Evolutionary conservation across 1,140 invertebrate genomes (phyloP).

Genomic region (Ganaspis sp.): DNA sequence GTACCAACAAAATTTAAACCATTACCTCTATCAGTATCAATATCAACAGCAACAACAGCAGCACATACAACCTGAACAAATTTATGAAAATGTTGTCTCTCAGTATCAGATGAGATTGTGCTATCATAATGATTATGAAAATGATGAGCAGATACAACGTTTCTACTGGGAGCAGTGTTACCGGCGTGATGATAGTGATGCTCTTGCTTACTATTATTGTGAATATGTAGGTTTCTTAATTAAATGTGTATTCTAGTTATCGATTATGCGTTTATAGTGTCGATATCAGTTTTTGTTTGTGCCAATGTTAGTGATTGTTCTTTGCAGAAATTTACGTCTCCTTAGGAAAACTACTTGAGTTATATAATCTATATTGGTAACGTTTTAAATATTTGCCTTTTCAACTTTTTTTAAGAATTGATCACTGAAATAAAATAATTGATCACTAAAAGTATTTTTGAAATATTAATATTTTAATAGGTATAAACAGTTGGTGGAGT

Average conservation of each 20-base stretch:
- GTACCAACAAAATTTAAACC: conserved; percentile 38
- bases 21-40: conserved; percentile 43
- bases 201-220: conserved; percentile 74
- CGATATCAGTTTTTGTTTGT: not conserved
- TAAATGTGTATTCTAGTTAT: conserved; percentile 8
- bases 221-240: conserved; percentile 71
- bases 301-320: not conserved
- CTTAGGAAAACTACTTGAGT: no score
- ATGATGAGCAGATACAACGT: conserved; percentile 74
- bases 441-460: no score
- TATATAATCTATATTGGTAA: no score
- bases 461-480: no score
- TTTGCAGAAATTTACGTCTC: not conserved
- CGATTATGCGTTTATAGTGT: not conserved
- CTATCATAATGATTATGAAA: conserved; percentile 75
- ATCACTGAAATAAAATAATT: no score
- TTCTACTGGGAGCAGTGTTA: conserved; percentile 76
- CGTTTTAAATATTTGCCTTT: no score
- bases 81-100: conserved; percentile 73
- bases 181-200: conserved; percentile 67
- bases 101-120: conserved; percentile 75
- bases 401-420: no score
- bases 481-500: no score
- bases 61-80: conserved; percentile 66
- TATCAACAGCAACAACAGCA: conserved; percentile 51